Percentiles rank a stretch among this genome's conserved stretches.
Evolutionary conservation across 2,888 invertebrate species (phyloP).

Genomic region (Trichogramma evanescens): DNA sequence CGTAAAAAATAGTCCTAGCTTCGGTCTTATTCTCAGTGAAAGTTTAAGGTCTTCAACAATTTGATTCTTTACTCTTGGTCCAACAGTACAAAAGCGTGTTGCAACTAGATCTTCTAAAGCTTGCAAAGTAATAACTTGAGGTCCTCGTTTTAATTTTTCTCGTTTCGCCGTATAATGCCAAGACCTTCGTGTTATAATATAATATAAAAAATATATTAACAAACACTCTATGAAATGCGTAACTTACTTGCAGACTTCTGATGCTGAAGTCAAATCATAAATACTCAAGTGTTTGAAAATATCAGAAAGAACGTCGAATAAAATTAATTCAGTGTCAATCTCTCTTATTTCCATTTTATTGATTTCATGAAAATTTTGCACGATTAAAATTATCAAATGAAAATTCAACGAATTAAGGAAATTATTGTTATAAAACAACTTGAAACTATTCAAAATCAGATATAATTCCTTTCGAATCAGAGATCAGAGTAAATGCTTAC

Average conservation of each 20-base stretch:
- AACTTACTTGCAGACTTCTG: slow-evolving; percentile 18
- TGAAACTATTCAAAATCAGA: no score
- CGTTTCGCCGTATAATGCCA: slow-evolving; percentile 12
- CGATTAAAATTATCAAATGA: no score
- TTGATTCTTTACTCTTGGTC: slow-evolving; percentile 1
- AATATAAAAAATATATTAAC: not conserved
- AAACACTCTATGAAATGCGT: not conserved
- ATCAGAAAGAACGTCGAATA: slow-evolving; percentile 10
- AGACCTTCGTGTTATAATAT: slow-evolving; percentile 6
- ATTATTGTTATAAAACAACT: no score
- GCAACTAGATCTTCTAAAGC: slow-evolving; percentile 13
- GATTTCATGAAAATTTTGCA: no score
- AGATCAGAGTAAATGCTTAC: no score
- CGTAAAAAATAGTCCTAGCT: slow-evolving; percentile 15
- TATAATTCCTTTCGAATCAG: no score
- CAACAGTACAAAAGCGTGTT: not conserved
- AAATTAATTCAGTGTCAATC: slow-evolving; percentile 4
- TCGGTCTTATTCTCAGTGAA: slow-evolving; percentile 10
- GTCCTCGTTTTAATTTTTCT: slow-evolving; percentile 17
- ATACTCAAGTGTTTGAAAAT: slow-evolving; percentile 16
- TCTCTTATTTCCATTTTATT: no score
- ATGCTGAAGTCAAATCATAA: slow-evolving; percentile 10
- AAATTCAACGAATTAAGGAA: no score
- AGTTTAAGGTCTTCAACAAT: slow-evolving; percentile 6
- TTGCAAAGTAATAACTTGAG: slow-evolving; percentile 17